phyloP scores from a whole-genome alignment of 2,888 invertebrate species.

The Lypha dubia region DNA sequence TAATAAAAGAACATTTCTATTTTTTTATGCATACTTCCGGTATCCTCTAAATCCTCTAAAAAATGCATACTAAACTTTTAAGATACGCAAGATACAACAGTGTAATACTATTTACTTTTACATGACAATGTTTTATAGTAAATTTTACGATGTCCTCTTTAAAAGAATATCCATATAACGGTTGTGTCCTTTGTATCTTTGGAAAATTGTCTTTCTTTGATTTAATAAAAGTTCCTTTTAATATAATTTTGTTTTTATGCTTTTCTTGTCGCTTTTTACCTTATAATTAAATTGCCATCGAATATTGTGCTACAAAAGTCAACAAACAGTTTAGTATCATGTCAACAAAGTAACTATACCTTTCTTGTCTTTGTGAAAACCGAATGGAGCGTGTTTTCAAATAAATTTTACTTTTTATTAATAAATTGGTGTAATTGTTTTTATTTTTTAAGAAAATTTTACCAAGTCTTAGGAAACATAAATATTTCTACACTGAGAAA shows the following conservation, averaged over 20 bases:
- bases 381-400: slow-evolving; percentile 19
- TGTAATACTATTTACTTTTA: too few relatives aligned
- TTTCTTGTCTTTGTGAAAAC: not conserved
- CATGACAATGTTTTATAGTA: too few relatives aligned
- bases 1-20: too few relatives aligned
- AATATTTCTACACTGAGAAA: slow-evolving; percentile 44
- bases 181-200: slow-evolving; percentile 3
- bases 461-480: slow-evolving; percentile 34
- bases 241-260: slow-evolving; percentile 28
- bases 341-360: slow-evolving; percentile 11
- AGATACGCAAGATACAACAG: too few relatives aligned
- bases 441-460: slow-evolving; percentile 55
- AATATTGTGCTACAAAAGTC: slow-evolving; percentile 33
- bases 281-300: slow-evolving; percentile 66
- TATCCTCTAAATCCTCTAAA: too few relatives aligned
- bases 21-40: too few relatives aligned
- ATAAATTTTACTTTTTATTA: slow-evolving; percentile 27
- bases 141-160: not conserved
- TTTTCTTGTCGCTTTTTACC: slow-evolving; percentile 29
- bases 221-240: slow-evolving; percentile 55
- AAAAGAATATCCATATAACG: not conserved
- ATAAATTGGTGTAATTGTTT: slow-evolving; percentile 26
- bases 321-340: slow-evolving; percentile 51
- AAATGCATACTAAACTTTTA: too few relatives aligned
- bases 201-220: slow-evolving; percentile 37